Evolutionary conservation across 64 coral and sea anemone species (phyloP), one percentile per base, ranked within the genome.

Genomic region (Astreopora myriophthalma): DNA sequence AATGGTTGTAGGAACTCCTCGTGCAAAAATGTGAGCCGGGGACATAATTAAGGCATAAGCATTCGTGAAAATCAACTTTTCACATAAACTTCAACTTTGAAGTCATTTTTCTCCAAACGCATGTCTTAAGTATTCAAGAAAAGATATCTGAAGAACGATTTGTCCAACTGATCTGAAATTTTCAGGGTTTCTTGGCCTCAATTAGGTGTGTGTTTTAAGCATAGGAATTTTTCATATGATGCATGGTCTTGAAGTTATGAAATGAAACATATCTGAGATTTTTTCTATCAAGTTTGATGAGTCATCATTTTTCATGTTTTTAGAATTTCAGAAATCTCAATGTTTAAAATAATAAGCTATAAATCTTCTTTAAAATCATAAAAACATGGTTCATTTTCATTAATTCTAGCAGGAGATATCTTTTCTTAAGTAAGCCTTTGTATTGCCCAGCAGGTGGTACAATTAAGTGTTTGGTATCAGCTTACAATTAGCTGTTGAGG

Each of bases 341-440:
- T 66, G 25, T 6, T 66, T 29, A 66, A 66, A 66, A 66, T 22
- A 66, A 26, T 66, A 25, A 66, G 0, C n/a, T 26, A 66, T 66
- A 23, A 26, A 10, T 60, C 20, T 60, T 60, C 55, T 60, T 19
- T 19, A 60, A 17, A 60, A 60, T 19, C 3, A 60, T 60, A 22
- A 19, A 60, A 60, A 60, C 9, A 60, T 22, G 20, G 20, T 9
- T 66, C 62, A 66, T 66, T 85, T 85, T 85, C 3, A 35, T 85
- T 13, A 34, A 85, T 85, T 85, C 9, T 23, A 42, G 0, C 29
- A 39, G 30, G 55, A 65, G 60, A 16, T 85, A 37, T 85, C 31
- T 85, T 85, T 85, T 85, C 80, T 85, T 58, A 85, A 62, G 58
- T 66, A 34, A 63, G 80, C 80, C 37, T 62, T 67, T 17, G 55